Base-by-base conservation (phyloP, 53 echinoderm and acorn worm species). In the Arbacia lixula region DNA sequence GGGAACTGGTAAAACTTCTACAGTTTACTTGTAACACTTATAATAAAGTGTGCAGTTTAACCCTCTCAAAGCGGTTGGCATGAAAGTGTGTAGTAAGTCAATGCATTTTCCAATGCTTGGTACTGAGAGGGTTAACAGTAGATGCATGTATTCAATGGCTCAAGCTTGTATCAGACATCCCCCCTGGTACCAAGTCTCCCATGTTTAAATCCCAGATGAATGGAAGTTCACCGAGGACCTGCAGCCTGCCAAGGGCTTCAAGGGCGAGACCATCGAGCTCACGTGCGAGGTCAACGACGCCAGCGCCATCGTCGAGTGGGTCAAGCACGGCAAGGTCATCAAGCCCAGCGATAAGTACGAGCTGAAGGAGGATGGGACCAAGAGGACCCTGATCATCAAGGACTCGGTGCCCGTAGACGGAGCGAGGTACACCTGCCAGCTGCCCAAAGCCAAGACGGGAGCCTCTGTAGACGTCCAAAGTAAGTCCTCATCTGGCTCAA, bases 281-380 rank as follows among this genome's bases (percentile, higher is more conserved):
- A 40, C 85, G 37, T 93, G 93, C 57, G 91, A 93, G 54, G 91
- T 95, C 85, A 91, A 88, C 52, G 93, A 95, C 39, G 89, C 84
- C 9, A 37, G 77, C n/a, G 87, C 87, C 1, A 62, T 83, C n/a
- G 93, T 93, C 22, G 91, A 86, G 42, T 95, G 93, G 93, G 66
- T 87, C 28, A 88, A 89, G 36, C 88, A 93, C 33, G 91, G 89
- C 26, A 85, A 90, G 54, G 89, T 84, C 40, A 84, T 95, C 32
- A 87, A 81, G 33, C 76, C 88, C 27, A 86, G 89, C 40, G 90
- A 76, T 16, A 91, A 87, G 74, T 90, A 72, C 19, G 62, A 71
- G 50, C 68, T 95, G 76, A 84, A 81, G 82, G 76, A 53, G 6
- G 87, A 91, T 26, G 95, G 95, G 5, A 84, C 86, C 38, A 83